These are phyloP conservation scores for Dromococcyx pavoninus DNA, from an alignment of 2,797 vertebrate species.

Conservation along the genomic window DNA sequence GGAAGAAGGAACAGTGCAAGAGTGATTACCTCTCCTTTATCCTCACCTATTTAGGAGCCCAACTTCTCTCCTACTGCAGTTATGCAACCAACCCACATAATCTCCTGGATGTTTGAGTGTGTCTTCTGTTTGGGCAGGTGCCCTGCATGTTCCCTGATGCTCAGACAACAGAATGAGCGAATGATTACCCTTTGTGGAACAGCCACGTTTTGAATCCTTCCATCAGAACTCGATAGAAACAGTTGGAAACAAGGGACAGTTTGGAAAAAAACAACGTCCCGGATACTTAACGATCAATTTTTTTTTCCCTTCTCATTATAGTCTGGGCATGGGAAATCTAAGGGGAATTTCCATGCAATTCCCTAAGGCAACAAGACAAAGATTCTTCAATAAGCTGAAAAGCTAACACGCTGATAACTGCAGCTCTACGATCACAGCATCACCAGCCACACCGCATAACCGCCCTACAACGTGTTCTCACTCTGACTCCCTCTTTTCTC, in stretches of 20 bases:
- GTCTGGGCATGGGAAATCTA: background rate
- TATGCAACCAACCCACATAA: background rate
- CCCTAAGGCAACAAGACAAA: background rate
- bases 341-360: background rate
- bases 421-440: background rate
- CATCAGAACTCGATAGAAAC: background rate
- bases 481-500: background rate
- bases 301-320: fast-evolving
- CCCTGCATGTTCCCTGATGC: fast-evolving
- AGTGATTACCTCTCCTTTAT: background rate
- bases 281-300: background rate
- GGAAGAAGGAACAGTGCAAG: background rate
- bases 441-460: background rate
- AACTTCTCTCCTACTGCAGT: background rate
- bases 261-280: background rate
- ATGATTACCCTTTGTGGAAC: background rate
- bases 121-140: background rate
- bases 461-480: background rate
- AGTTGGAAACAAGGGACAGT: background rate
- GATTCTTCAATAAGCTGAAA: background rate
- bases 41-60: background rate
- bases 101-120: fast-evolving
- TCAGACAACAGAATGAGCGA: background rate
- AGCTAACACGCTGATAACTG: background rate
- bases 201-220: background rate